These are phyloP conservation scores for Colostygia pectinataria DNA, from an alignment of 2,888 invertebrate species.

Conservation along the genomic window DNA sequence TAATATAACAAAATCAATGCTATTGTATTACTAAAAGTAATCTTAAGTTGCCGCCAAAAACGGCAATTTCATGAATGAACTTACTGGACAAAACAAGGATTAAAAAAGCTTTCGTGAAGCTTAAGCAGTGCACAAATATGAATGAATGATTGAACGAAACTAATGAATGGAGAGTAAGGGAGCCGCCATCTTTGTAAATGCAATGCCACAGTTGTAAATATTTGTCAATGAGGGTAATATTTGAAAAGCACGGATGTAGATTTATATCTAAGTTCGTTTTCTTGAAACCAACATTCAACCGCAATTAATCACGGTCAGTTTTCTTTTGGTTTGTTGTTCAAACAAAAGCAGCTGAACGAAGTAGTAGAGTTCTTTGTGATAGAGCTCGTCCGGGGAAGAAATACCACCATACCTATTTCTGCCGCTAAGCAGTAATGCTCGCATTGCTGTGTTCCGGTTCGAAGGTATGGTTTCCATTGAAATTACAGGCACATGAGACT, in stretches of 20 bases:
- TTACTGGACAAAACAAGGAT: conserved; percentile 46
- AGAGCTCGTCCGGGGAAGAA: no score
- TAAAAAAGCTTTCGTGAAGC: conserved; percentile 25
- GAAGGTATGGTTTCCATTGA: no score
- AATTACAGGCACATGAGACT: no score
- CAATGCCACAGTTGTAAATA: conserved; percentile 69
- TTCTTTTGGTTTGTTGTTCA: background rate
- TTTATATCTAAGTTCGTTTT: conserved; percentile 11
- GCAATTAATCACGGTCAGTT: background rate
- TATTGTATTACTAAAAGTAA: conserved; percentile 13
- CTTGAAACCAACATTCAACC: conserved; percentile 8
- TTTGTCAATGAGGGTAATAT: conserved; percentile 60
- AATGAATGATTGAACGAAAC: conserved; percentile 53
- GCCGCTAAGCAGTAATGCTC: no score
- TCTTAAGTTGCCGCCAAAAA: conserved; percentile 31
- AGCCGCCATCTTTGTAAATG: conserved; percentile 34
- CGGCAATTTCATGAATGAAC: conserved; percentile 48
- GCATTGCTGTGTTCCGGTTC: no score
- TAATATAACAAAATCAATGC: conserved; percentile 13
- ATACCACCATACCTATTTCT: no score
- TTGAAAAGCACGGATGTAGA: conserved; percentile 36
- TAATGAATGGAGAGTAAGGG: conserved; percentile 40
- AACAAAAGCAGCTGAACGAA: background rate
- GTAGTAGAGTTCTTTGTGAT: no score
- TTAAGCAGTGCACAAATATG: conserved; percentile 45